These are phyloP conservation scores for Styela clava DNA, from an alignment of 23 tunicate genomes.

Conservation along the genomic window DNA sequence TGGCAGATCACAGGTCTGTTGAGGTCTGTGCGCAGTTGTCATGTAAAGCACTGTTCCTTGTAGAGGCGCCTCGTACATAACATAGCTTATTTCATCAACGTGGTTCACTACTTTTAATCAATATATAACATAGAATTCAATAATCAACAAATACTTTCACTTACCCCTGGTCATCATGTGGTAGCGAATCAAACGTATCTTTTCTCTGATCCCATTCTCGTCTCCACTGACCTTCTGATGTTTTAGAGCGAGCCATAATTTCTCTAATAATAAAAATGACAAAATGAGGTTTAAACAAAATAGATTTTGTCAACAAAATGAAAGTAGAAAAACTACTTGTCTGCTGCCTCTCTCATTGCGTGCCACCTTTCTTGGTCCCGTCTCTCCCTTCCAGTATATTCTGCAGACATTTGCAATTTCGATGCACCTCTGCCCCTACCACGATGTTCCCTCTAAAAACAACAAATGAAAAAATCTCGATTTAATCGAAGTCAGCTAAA, in stretches of 20 bases:
- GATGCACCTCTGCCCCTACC: slow-evolving; percentile 9
- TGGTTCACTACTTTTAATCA: too few relatives aligned
- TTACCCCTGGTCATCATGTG: neutral
- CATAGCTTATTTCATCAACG: too few relatives aligned
- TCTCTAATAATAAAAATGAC: slow-evolving; percentile 5
- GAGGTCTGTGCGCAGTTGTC: too few relatives aligned
- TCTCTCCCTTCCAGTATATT: slow-evolving; percentile 81
- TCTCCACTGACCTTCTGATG: slow-evolving; percentile 59
- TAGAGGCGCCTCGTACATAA: too few relatives aligned
- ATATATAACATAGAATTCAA: too few relatives aligned
- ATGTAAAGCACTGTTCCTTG: too few relatives aligned
- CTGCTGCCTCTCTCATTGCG: slow-evolving; percentile 77
- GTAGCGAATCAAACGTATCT: neutral
- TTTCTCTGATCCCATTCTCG: slow-evolving; percentile 85
- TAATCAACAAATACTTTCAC: too few relatives aligned
- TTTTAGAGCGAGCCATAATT: slow-evolving; percentile 47
- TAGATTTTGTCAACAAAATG: neutral
- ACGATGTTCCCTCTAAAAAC: neutral
- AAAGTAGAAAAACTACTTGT: slow-evolving; percentile 22
- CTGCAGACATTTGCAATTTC: slow-evolving; percentile 43
- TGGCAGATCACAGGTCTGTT: too few relatives aligned
- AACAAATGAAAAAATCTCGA: too few relatives aligned
- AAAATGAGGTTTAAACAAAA: too few relatives aligned
- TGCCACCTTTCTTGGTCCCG: slow-evolving; percentile 81
- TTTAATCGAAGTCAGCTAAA: too few relatives aligned